phyloP scores from a whole-genome alignment of 1,140 invertebrate genomes.

The Nomia melanderi region DNA sequence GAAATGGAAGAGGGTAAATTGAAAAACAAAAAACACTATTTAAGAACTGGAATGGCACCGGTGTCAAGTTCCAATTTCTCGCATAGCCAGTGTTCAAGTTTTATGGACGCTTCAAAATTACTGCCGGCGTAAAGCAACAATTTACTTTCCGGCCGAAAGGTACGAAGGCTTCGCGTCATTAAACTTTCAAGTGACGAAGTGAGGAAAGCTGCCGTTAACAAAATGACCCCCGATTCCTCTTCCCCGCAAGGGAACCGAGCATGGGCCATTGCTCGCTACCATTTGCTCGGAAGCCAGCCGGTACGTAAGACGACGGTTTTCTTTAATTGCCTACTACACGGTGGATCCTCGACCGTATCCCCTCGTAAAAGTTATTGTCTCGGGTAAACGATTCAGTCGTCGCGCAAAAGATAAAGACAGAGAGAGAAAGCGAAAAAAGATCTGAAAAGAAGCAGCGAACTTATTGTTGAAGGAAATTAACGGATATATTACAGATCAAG shows the following conservation, averaged over 20 bases:
- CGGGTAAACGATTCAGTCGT: slow-evolving; percentile 6
- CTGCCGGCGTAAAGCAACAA: slow-evolving; percentile 20
- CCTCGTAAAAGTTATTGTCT: slow-evolving; percentile 56
- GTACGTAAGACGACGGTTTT: slow-evolving; percentile 62
- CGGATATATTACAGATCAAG: background rate
- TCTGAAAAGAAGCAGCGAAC: background rate
- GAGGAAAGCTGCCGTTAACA: slow-evolving; percentile 55
- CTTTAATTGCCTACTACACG: slow-evolving; percentile 65
- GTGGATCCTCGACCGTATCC: slow-evolving; percentile 45
- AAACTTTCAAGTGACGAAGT: slow-evolving; percentile 57
- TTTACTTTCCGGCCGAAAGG: slow-evolving; percentile 22
- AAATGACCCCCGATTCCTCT: slow-evolving; percentile 50
- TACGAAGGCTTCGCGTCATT: slow-evolving; percentile 29
- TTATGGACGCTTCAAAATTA: slow-evolving; percentile 22
- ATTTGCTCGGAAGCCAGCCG: slow-evolving; percentile 52
- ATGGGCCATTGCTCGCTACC: slow-evolving; percentile 58
- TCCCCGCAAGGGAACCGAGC: slow-evolving; percentile 5
- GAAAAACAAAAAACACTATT: background rate
- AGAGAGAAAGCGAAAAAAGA: background rate
- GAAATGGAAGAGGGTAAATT: no score
- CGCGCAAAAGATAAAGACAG: background rate
- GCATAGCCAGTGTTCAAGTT: background rate
- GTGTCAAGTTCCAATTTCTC: background rate
- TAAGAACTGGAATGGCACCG: no score
- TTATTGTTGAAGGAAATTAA: background rate